These are phyloP conservation scores for Pseudomyrmex pallidus DNA, from an alignment of 1,140 invertebrate species.

Conservation along the genomic window DNA sequence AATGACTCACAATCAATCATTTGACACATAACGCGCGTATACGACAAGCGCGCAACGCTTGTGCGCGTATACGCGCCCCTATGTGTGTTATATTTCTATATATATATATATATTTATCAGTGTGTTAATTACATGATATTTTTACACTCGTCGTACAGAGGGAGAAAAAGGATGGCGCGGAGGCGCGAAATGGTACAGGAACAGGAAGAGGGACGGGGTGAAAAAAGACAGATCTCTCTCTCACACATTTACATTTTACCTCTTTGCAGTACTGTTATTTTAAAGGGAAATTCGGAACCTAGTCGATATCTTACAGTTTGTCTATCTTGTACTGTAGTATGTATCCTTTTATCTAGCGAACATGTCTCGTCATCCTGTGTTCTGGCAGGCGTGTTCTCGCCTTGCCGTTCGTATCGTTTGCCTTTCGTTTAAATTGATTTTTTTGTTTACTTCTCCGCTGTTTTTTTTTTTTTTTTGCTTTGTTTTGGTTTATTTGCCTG, in stretches of 20 bases:
- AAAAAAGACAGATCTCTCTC: slow-evolving; percentile 70
- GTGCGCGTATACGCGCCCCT: slow-evolving; percentile 67
- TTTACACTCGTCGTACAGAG: slow-evolving; percentile 82
- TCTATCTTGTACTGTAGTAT: slow-evolving; percentile 82
- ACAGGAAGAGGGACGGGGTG: neutral
- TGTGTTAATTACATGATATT: slow-evolving; percentile 83
- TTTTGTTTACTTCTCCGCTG: neutral
- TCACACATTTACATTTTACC: slow-evolving; percentile 80
- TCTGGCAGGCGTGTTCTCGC: slow-evolving; percentile 10
- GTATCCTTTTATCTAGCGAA: slow-evolving; percentile 78
- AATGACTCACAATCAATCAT: slow-evolving; percentile 84
- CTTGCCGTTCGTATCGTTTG: slow-evolving; percentile 15
- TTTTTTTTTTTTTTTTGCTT: neutral
- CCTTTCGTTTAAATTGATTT: slow-evolving; percentile 8
- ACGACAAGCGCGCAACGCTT: slow-evolving; percentile 41
- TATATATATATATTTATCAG: slow-evolving; percentile 77
- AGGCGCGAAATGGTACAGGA: slow-evolving; percentile 48
- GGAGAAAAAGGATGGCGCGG: slow-evolving; percentile 74
- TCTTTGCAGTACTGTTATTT: slow-evolving; percentile 77
- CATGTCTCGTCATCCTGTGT: slow-evolving; percentile 54
- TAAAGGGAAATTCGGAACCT: slow-evolving; percentile 79
- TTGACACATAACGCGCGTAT: slow-evolving; percentile 71
- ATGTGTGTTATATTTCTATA: slow-evolving; percentile 72
- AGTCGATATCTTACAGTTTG: slow-evolving; percentile 80
- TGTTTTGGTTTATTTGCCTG: neutral